A percentile compares a stretch with the other conserved stretches of the same genome.
These are phyloP conservation scores for Malurus elegans DNA, from an alignment of 2,113 vertebrate species.

Conservation along the genomic window DNA sequence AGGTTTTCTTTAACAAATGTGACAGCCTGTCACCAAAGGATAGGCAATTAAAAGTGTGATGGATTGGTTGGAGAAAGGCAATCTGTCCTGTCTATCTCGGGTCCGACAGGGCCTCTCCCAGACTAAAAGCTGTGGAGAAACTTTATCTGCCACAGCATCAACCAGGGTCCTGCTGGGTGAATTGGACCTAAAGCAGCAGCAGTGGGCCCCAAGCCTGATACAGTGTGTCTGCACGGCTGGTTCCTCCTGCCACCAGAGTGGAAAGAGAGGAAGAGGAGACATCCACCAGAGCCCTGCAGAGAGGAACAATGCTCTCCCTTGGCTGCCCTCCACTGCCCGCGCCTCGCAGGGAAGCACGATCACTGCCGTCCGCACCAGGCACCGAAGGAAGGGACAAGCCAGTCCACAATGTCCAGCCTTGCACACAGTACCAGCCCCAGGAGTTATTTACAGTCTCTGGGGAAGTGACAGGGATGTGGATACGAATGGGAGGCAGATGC, in stretches of 20 bases:
- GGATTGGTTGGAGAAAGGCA: not conserved
- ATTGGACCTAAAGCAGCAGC: not conserved
- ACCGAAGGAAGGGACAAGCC: not conserved
- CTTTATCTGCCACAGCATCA: not conserved
- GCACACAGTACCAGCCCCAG: not conserved
- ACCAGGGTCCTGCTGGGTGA: not conserved
- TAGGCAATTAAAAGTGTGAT: not conserved
- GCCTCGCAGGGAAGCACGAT: rapidly evolving
- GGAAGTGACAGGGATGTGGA: not conserved
- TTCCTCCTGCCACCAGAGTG: not conserved
- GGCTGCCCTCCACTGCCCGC: not conserved
- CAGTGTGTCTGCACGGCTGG: rapidly evolving
- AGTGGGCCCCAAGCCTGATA: not conserved
- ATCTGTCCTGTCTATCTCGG: not conserved
- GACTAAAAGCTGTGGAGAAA: not conserved
- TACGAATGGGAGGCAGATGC: constrained; percentile 32
- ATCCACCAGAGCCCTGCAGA: not conserved
- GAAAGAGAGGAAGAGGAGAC: not conserved
- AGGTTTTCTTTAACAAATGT: not conserved
- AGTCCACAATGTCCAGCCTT: not conserved
- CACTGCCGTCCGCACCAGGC: not conserved
- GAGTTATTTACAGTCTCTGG: not conserved
- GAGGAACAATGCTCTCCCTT: not conserved
- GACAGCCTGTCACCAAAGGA: not conserved
- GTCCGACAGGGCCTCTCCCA: not conserved